Percentiles rank a stretch among this genome's conserved stretches.
Conservation (phyloP, 2,113 vertebrate species). For the Centrocercus urophasianus region DNA sequence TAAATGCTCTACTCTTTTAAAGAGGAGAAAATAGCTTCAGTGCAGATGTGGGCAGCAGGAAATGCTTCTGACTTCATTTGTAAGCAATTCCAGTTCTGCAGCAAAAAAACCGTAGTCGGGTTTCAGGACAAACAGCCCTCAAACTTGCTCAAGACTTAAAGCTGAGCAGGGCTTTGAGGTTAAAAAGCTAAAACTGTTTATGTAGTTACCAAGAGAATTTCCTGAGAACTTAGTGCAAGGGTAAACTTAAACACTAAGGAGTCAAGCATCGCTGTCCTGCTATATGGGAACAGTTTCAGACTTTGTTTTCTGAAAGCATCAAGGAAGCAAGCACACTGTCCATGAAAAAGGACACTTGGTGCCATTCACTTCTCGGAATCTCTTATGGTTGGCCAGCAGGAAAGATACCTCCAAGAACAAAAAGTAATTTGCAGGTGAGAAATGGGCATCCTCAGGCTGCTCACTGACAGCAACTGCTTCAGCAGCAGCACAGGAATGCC, state of each 20-base stretch:
- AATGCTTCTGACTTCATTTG: conserved; percentile 3
- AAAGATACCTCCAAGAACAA: background rate
- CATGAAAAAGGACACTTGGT: background rate
- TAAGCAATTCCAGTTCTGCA: background rate
- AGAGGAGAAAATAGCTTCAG: conserved; percentile 1
- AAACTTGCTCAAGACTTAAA: background rate
- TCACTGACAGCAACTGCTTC: background rate
- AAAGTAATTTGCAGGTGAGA: background rate
- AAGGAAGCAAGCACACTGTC: background rate
- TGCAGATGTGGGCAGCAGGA: background rate
- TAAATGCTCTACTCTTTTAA: background rate
- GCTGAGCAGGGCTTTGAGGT: background rate
- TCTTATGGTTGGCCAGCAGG: background rate
- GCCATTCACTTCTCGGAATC: background rate
- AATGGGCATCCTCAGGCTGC: background rate
- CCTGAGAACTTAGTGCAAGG: background rate
- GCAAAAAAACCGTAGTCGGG: background rate
- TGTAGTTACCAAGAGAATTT: background rate
- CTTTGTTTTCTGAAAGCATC: background rate
- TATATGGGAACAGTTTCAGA: rapidly evolving
- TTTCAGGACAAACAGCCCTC: background rate
- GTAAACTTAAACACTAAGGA: background rate
- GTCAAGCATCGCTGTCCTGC: background rate
- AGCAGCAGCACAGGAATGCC: background rate
- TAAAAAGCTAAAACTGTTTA: background rate